These are phyloP conservation scores for Archaeoteleia sp. DNA, from an alignment of 2,888 invertebrate species.

Conservation along the genomic window DNA sequence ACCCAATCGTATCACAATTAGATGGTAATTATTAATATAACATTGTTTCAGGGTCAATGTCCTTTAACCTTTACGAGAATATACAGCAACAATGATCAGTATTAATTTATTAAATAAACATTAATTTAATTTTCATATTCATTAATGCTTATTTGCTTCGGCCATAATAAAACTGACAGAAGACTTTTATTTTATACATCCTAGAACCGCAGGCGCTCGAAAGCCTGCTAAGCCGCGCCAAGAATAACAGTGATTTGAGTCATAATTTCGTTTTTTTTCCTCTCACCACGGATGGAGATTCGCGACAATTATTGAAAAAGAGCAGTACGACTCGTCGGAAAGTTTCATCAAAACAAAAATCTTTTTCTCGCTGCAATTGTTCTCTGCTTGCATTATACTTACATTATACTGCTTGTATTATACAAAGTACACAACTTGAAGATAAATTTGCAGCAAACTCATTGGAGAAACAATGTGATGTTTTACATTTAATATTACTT, in stretches of 20 bases:
- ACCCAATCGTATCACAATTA: too few relatives aligned
- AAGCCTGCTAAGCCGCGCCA: conserved; percentile 28
- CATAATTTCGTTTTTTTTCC: conserved; percentile 9
- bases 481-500: conserved; percentile 49
- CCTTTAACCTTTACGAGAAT: too few relatives aligned
- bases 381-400: too few relatives aligned
- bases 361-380: conserved; percentile 25
- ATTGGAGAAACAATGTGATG: conserved; percentile 41
- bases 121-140: too few relatives aligned
- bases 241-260: conserved; percentile 37
- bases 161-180: too few relatives aligned
- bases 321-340: neutral
- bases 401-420: conserved; percentile 26
- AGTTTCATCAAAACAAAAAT: conserved; percentile 2
- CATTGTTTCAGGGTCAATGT: too few relatives aligned
- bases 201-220: conserved; percentile 7
- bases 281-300: conserved; percentile 13
- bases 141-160: too few relatives aligned
- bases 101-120: too few relatives aligned
- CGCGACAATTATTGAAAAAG: conserved; percentile 14
- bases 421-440: conserved; percentile 33
- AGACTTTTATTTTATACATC: conserved; percentile 29
- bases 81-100: too few relatives aligned
- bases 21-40: too few relatives aligned
- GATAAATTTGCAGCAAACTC: conserved; percentile 33